Evolutionary conservation across 2,113 vertebrate species (phyloP).

Genomic region (Cheirogaleus medius): DNA sequence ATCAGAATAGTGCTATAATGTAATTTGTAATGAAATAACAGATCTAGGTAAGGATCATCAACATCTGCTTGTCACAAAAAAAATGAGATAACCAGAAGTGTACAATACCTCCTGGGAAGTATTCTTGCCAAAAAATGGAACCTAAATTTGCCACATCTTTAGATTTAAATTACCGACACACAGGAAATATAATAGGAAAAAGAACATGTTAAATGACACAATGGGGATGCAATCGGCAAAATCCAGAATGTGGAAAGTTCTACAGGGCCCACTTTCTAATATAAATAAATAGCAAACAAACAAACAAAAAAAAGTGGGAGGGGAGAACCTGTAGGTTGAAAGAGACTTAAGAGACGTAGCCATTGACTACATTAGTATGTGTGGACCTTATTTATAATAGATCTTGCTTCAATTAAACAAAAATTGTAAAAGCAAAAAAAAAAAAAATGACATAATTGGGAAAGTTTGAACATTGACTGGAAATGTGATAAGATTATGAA

Average conservation of each 20-base stretch:
- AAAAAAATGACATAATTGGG: not conserved
- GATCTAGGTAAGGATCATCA: not conserved
- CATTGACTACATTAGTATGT: not conserved
- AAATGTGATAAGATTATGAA: not conserved
- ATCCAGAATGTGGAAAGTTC: not conserved
- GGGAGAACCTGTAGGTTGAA: not conserved
- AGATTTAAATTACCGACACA: not conserved
- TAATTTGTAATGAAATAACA: not conserved
- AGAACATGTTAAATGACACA: not conserved
- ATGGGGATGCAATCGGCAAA: not conserved
- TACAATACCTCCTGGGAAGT: not conserved
- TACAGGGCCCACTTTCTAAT: not conserved
- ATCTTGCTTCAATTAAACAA: not conserved
- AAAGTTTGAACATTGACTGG: not conserved
- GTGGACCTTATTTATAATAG: not conserved
- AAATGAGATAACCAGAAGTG: not conserved
- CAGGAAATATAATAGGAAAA: not conserved
- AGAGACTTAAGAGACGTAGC: not conserved
- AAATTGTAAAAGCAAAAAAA: not conserved
- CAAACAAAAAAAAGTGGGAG: not conserved
- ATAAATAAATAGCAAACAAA: not conserved
- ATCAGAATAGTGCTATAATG: not conserved
- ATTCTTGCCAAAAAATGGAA: not conserved
- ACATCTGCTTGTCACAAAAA: not conserved
- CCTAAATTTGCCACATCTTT: not conserved